Evolutionary conservation across 2,888 invertebrate species (phyloP), one percentile per base, ranked within the genome.

Genomic region (Octonoba sinensis): DNA sequence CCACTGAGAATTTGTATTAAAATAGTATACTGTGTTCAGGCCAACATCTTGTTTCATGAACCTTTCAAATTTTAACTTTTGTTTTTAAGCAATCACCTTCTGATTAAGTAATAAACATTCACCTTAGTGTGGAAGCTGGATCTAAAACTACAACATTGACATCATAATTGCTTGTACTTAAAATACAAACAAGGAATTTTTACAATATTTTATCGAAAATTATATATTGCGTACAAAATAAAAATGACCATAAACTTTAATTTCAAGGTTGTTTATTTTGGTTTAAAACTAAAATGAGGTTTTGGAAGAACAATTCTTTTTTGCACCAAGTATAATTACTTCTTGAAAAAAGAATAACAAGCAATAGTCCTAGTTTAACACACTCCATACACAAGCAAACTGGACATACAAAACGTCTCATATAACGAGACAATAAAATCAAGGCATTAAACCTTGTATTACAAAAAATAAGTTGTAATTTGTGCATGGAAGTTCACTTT

Each of bases 391-490:
- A 78, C 71, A 66, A 36, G 71, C 70, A 71, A 65, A 66, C 44
- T 71, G 57, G 70, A 78, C 65, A 73, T 73, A 79, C 60, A 69
- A 79, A 79, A 79, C 60, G 82, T 82, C 82, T 82, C 82, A 65
- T 75, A 82, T 64, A 82, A 82, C 82, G 82, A 82, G 82, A 82
- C 82, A 75, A 75, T 82, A 74, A 75, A 73, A 75, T 71, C 82
- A 75, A 82, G 75, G 82, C 47, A 57, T 56, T 27, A 51, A 8
- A 62, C 85, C 85, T 83, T 85, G 85, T 24, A 22, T 73, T 73
- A 67, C 60, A 67, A 73, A 79, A 79, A 79, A 73, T 71, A 78
- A 78, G 71, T 57, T 66, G 49, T 49, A 57, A 78, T 78, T 78
- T 78, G 78, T 78, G 78, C 78, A 78, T 46, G 59, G 60, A 24